These are phyloP conservation scores for Theristicus caerulescens DNA, from an alignment of 2,113 vertebrate species.

Conservation along the genomic window DNA sequence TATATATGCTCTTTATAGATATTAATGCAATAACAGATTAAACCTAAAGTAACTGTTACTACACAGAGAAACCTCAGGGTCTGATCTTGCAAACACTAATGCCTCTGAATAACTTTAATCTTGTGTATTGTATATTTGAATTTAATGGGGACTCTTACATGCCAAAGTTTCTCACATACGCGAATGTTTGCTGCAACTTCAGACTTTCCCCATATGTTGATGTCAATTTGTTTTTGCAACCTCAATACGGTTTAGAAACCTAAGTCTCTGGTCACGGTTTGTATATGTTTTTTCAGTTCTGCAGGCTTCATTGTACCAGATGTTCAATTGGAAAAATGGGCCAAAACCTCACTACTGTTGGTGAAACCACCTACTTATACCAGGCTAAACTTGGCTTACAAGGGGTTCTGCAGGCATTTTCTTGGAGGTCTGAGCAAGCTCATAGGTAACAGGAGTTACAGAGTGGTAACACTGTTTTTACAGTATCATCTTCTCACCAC, in stretches of 20 bases:
- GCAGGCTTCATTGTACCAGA: background rate
- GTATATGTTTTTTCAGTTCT: background rate
- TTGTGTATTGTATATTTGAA: conserved; percentile 53
- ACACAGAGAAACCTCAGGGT: conserved; percentile 54
- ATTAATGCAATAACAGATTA: conserved; percentile 67
- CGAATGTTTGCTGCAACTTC: conserved; percentile 60
- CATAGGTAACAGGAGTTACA: rapidly evolving
- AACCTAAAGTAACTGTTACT: conserved; percentile 56
- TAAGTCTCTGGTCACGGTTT: conserved; percentile 10
- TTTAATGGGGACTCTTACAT: conserved; percentile 41
- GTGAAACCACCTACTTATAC: background rate
- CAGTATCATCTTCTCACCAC: background rate
- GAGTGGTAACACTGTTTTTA: background rate
- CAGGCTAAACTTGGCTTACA: background rate
- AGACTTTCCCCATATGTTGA: conserved; percentile 65
- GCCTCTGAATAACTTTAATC: conserved; percentile 57
- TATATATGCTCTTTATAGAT: conserved; percentile 64
- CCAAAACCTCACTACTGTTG: background rate
- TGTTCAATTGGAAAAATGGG: background rate
- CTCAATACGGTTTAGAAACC: conserved; percentile 46
- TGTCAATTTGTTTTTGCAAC: conserved; percentile 69
- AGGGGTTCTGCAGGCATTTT: background rate
- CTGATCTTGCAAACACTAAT: conserved; percentile 55
- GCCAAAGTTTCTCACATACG: conserved; percentile 62
- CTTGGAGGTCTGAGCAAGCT: background rate